Evolutionary conservation across 92 coral and sea anemone genomes (phyloP).

Genomic region (Muricea muricata): DNA sequence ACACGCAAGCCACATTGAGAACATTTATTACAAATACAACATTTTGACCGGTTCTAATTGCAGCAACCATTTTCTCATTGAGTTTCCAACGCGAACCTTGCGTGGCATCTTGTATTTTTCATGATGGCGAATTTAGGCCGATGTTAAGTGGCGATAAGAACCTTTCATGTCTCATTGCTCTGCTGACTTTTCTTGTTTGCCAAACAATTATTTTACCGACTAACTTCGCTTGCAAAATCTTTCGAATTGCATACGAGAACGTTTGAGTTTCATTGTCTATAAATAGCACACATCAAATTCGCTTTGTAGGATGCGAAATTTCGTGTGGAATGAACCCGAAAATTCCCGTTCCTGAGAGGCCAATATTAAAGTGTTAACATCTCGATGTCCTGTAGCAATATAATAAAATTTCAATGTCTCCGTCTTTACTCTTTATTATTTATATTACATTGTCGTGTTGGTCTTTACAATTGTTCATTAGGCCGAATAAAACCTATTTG

Average conservation of each 20-base stretch:
- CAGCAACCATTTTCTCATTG: not conserved
- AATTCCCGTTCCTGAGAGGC: not conserved
- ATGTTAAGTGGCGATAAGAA: not conserved
- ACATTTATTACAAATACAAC: not conserved
- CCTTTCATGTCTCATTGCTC: slow-evolving; percentile 28
- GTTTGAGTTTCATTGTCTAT: not conserved
- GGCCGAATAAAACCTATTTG: not conserved
- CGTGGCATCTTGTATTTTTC: not conserved
- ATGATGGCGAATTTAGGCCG: not conserved
- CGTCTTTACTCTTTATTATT: not conserved
- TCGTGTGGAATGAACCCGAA: not conserved
- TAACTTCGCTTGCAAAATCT: not conserved
- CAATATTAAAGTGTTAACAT: not conserved
- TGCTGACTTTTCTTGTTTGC: not conserved
- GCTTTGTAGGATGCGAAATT: not conserved
- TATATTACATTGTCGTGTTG: not conserved
- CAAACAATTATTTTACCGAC: not conserved
- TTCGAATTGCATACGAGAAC: not conserved
- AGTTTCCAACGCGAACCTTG: not conserved
- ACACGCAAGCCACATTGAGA: not conserved
- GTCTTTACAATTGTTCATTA: not conserved
- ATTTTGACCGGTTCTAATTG: not conserved
- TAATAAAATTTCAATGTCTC: not conserved
- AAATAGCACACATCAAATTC: not conserved
- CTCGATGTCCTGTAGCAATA: not conserved